Evolutionary conservation across 2,113 vertebrate genomes (phyloP).

Genomic region (Uropsilus gracilis): DNA sequence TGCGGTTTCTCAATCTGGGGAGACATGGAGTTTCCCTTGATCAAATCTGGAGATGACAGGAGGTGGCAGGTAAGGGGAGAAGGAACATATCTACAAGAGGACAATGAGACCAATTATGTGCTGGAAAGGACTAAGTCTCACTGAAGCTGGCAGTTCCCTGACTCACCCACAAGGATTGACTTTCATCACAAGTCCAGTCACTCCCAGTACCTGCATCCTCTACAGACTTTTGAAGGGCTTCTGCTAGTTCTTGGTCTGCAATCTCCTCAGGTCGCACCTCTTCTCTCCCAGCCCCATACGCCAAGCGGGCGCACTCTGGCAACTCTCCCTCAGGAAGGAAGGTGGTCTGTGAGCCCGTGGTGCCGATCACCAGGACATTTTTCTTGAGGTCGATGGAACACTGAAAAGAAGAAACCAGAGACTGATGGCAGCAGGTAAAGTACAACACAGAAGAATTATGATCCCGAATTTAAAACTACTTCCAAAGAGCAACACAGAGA

Average conservation of each 20-base stretch:
- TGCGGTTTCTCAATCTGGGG: neutral
- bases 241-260: constrained; percentile 95
- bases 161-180: neutral
- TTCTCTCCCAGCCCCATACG: constrained; percentile 92
- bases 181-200: neutral
- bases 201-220: constrained; percentile 94
- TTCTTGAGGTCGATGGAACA: constrained; percentile 99
- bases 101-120: neutral
- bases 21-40: neutral
- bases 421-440: neutral
- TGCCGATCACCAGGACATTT: constrained; percentile 95
- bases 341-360: constrained; percentile 94
- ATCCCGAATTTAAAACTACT: neutral
- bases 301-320: constrained; percentile 95
- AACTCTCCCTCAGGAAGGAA: constrained; percentile 96
- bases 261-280: constrained; percentile 93
- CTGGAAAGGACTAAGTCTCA: neutral
- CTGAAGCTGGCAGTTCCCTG: neutral
- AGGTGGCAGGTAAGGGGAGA: neutral
- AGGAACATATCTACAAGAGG: neutral
- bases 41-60: neutral
- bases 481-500: neutral
- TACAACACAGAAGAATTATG: neutral
- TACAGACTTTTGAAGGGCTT: constrained; percentile 96
- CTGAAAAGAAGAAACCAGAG: constrained; percentile 79